phyloP scores from a whole-genome alignment of 1,140 invertebrate genomes.

The Helicoverpa zea region DNA sequence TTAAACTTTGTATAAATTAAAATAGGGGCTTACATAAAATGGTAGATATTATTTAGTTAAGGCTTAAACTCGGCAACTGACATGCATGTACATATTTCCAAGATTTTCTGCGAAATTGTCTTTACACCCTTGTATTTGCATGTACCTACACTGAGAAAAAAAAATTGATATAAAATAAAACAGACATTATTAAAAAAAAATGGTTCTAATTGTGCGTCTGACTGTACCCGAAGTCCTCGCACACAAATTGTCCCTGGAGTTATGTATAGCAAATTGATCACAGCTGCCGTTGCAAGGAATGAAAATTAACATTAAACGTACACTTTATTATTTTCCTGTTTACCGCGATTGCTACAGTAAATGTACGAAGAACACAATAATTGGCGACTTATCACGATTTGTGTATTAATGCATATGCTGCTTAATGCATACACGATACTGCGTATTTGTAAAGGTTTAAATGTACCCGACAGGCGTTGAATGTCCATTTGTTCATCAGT shows the following conservation, averaged over 20 bases:
- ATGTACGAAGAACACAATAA: conserved; percentile 37
- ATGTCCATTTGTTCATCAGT: conserved; percentile 20
- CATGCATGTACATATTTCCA: no score
- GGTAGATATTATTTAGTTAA: no score
- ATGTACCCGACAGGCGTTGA: background rate
- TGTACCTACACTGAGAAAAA: no score
- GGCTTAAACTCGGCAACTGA: no score
- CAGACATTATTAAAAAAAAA: background rate
- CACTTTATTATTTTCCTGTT: conserved; percentile 49
- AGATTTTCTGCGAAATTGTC: no score
- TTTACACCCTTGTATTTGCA: no score
- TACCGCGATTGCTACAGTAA: conserved; percentile 24
- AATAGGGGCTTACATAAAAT: background rate
- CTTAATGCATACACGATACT: background rate
- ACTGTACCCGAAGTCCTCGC: conserved; percentile 48
- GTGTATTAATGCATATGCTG: no score
- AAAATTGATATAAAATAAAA: conserved; percentile 4
- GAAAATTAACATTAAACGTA: conserved; percentile 47
- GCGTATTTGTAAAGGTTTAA: background rate
- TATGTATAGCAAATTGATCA: conserved; percentile 54
- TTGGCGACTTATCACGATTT: conserved; percentile 23
- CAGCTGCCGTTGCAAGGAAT: conserved; percentile 49
- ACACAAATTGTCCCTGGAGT: conserved; percentile 50
- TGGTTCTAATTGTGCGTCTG: background rate
- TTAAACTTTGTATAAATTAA: background rate